A percentile compares a stretch with the other conserved stretches of the same genome.
These are phyloP conservation scores for Cheumatopsyche charites DNA, from an alignment of 1,140 invertebrate genomes.

Conservation along the genomic window DNA sequence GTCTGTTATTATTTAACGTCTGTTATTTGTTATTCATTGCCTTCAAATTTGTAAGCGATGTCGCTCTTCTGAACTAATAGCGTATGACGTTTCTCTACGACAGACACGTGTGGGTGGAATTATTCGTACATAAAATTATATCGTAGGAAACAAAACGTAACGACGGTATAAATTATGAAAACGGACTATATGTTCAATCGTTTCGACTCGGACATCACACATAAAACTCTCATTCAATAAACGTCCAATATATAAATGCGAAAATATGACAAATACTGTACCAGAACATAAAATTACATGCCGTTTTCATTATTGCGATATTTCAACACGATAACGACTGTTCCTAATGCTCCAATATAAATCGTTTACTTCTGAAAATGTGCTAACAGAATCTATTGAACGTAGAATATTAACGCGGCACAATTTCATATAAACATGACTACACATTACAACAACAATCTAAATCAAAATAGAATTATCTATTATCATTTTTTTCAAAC, in stretches of 20 bases:
- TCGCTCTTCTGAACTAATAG: not conserved
- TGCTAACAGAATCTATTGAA: no score
- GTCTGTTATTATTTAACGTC: no score
- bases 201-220: not conserved
- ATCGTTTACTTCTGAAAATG: no score
- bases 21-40: conserved; percentile 10
- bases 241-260: conserved; percentile 19
- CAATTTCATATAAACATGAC: no score
- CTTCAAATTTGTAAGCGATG: conserved; percentile 18
- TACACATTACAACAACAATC: no score
- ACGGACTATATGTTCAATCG: conserved; percentile 11
- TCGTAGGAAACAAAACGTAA: conserved; percentile 29
- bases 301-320: not conserved
- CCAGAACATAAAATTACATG: not conserved
- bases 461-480: no score
- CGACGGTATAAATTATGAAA: conserved; percentile 27
- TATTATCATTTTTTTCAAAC: no score
- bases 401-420: no score
- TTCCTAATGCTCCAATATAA: no score
- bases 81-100: conserved; percentile 7
- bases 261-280: conserved; percentile 6
- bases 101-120: conserved; percentile 10
- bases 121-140: conserved; percentile 29
- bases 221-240: conserved; percentile 18
- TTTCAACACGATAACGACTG: not conserved